Conservation (phyloP, 1,140 invertebrate genomes). For the Drosophila santomea region DNA sequence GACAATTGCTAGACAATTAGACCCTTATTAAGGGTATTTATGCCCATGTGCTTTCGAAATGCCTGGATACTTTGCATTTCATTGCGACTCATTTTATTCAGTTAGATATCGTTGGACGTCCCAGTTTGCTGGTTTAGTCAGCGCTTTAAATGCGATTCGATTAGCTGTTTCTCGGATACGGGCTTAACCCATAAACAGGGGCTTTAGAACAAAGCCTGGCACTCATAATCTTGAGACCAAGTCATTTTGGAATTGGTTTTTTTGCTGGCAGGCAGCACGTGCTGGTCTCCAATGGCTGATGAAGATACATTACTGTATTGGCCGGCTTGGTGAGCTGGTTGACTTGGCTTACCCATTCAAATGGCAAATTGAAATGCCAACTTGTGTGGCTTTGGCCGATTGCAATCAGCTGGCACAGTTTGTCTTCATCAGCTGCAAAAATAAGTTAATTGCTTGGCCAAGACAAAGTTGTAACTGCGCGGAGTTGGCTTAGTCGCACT, state of each 20-base stretch:
- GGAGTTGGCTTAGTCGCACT: conserved; percentile 34
- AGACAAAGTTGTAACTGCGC: conserved; percentile 42
- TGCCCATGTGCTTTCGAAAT: conserved; percentile 61
- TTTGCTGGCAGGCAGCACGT: conserved; percentile 36
- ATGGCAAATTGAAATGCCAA: conserved; percentile 51
- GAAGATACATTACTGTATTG: conserved; percentile 27
- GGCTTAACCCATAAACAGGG: conserved; percentile 27
- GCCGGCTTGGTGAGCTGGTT: background rate
- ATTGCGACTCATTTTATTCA: conserved; percentile 55
- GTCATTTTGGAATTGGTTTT: conserved; percentile 16
- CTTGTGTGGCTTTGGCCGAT: conserved; percentile 68
- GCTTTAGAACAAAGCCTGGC: conserved; percentile 43
- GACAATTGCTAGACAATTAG: background rate
- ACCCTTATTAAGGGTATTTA: conserved; percentile 14
- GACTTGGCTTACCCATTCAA: conserved; percentile 18
- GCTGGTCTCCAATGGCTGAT: conserved; percentile 14
- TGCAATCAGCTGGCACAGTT: conserved; percentile 75
- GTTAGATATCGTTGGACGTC: conserved; percentile 58
- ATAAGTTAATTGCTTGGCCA: conserved; percentile 72
- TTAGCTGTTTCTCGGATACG: conserved; percentile 32
- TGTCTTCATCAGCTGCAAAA: conserved; percentile 75
- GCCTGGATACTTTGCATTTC: conserved; percentile 66
- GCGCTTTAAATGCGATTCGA: conserved; percentile 53
- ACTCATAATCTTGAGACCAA: conserved; percentile 1
- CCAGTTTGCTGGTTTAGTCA: conserved; percentile 55